Percentiles rank a stretch among this genome's conserved stretches.
Evolutionary conservation across 2,113 vertebrate species (phyloP).

Genomic region (Fregata magnificens): DNA sequence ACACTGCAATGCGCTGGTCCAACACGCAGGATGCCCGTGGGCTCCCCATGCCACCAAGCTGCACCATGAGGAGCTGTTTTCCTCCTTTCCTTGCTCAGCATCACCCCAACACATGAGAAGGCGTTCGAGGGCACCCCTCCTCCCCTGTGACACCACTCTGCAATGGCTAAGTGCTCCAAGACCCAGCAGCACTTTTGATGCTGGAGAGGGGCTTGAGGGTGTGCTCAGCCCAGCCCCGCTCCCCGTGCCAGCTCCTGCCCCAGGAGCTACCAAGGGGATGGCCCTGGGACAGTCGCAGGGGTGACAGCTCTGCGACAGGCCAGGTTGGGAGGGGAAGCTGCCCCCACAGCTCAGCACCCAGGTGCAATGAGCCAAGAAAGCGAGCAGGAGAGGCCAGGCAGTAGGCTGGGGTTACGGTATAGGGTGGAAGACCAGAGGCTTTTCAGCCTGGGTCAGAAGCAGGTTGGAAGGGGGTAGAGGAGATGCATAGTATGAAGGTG

Average conservation of each 20-base stretch:
- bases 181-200: not conserved
- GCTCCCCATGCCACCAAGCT: not conserved
- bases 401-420: not conserved
- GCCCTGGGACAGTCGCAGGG: not conserved
- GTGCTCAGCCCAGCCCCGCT: not conserved
- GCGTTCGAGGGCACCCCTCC: not conserved
- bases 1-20: fast-evolving
- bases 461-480: not conserved
- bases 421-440: not conserved
- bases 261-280: too few species aligned
- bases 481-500: not conserved
- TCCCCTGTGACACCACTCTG: not conserved
- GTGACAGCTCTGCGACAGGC: not conserved
- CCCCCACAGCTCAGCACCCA: not conserved
- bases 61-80: not conserved
- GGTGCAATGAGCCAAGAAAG: not conserved
- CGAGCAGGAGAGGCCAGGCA: not conserved
- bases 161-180: not conserved
- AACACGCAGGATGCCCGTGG: fast-evolving
- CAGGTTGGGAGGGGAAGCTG: not conserved
- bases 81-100: not conserved
- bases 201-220: not conserved
- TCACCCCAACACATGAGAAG: not conserved
- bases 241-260: fast-evolving
- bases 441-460: not conserved